phyloP scores from a whole-genome alignment of 2,113 vertebrate genomes.

The Rhombomys opimus region DNA sequence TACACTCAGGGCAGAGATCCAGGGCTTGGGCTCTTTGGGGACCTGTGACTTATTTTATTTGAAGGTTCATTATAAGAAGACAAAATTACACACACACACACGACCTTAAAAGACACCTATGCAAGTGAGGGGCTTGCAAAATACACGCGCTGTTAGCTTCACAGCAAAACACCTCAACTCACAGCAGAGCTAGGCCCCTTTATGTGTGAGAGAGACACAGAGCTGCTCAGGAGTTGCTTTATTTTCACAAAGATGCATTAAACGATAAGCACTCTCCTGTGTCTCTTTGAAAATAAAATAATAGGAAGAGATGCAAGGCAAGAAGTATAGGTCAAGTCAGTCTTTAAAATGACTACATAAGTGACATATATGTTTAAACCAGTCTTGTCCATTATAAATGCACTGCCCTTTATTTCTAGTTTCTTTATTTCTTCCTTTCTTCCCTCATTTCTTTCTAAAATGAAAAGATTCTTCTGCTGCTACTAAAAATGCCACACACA shows the following conservation, averaged over 20 bases:
- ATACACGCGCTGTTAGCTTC: background rate
- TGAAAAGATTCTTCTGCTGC: background rate
- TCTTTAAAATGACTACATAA: background rate
- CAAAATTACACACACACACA: constrained; percentile 6
- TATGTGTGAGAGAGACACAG: too few species aligned
- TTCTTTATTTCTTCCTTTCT: background rate
- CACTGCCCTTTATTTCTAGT: background rate
- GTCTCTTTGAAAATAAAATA: background rate
- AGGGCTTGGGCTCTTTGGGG: background rate
- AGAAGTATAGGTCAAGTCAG: background rate
- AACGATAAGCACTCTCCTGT: background rate
- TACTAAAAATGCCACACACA: background rate
- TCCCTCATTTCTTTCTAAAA: background rate
- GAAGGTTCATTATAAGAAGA: background rate
- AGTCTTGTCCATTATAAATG: background rate
- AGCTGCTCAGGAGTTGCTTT: background rate
- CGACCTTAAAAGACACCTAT: background rate
- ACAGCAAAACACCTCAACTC: background rate
- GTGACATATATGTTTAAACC: background rate
- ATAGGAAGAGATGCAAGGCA: constrained; percentile 19
- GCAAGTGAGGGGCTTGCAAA: background rate
- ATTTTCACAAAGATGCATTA: background rate
- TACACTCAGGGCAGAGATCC: background rate
- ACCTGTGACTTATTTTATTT: background rate
- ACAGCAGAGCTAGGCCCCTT: background rate